These are phyloP conservation scores for Ibidorhyncha struthersii DNA, from an alignment of 2,113 vertebrate species.

Conservation along the genomic window DNA sequence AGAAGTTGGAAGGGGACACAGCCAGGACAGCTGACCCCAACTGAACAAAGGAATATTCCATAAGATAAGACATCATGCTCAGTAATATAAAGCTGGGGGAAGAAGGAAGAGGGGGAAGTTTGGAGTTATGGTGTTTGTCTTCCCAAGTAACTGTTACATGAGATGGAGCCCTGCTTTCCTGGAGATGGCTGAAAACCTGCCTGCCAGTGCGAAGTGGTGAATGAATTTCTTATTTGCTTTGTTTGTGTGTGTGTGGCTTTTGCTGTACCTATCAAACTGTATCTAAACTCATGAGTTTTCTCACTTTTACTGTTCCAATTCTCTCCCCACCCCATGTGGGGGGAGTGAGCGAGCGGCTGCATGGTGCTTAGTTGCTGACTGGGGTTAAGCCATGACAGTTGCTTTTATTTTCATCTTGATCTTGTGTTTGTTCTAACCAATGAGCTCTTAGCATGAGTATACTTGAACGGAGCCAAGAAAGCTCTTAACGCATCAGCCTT, in stretches of 20 bases:
- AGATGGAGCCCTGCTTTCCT: neutral
- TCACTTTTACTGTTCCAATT: neutral
- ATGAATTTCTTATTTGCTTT: neutral
- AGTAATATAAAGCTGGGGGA: neutral
- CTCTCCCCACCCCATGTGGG: neutral
- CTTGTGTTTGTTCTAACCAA: neutral
- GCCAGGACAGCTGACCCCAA: neutral
- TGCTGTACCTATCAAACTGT: neutral
- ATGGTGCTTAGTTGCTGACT: neutral
- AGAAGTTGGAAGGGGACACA: neutral
- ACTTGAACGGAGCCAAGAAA: neutral
- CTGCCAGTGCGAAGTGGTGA: neutral
- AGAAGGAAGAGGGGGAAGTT: neutral
- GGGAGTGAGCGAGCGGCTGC: neutral
- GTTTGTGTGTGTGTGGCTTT: neutral
- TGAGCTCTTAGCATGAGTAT: neutral
- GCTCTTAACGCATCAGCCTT: neutral
- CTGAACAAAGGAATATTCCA: neutral
- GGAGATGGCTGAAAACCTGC: neutral
- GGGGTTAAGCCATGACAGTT: neutral
- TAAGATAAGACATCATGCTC: neutral
- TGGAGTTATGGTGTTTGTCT: neutral
- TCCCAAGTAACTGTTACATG: rapidly evolving
- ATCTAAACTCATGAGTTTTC: neutral
- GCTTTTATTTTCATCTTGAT: neutral